Evolutionary conservation across 2,888 invertebrate genomes (phyloP), one percentile per base, ranked within the genome.

Genomic region (Drosophila lutescens): DNA sequence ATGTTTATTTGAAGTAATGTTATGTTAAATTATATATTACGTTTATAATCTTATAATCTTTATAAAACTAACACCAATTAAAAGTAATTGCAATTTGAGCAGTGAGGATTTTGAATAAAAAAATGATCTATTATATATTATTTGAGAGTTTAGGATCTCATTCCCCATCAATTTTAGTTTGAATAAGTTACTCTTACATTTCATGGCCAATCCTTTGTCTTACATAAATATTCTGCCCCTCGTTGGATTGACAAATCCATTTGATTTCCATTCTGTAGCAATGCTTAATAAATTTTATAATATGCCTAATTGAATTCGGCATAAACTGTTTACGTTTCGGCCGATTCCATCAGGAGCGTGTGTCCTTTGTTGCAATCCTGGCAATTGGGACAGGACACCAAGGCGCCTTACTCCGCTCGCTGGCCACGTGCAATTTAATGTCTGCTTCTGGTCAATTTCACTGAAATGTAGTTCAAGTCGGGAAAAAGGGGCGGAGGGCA

Each of bases 371-470:
- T 38, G 43, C 30, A 34, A 50, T 38, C 49, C 47, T 15, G 36
- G 12, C 32, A 47, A 74, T 46, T 63, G 36, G 49, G 50, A 51
- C 50, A 54, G 49, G 50, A 65, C 50, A 54, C 41, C 30, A 26
- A 44, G 67, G 68, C 68, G 67, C 68, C 56, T 47, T 49, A 15
- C 47, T 47, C 40, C 26, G 43, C 43, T 47, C n/a, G 13, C 49
- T 55, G 47, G 66, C 56, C 71, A 67, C 59, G 59, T 77, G 61
- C 49, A 61, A 59, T 69, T 69, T 71, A 71, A 76, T 70, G 68
- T 62, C 61, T 65, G 59, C 51, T 78, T 86, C 80, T 72, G 84
- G 75, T 72, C 81, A 77, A 77, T 83, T 77, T 67, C 71, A 66
- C 65, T 56, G 72, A 63, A 77, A 80, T 83, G 75, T 84, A 72